These are phyloP conservation scores for Cliona cf. orientalis DNA, from an alignment of 37 sponge, comb jelly and placozoan genomes.

Conservation along the genomic window DNA sequence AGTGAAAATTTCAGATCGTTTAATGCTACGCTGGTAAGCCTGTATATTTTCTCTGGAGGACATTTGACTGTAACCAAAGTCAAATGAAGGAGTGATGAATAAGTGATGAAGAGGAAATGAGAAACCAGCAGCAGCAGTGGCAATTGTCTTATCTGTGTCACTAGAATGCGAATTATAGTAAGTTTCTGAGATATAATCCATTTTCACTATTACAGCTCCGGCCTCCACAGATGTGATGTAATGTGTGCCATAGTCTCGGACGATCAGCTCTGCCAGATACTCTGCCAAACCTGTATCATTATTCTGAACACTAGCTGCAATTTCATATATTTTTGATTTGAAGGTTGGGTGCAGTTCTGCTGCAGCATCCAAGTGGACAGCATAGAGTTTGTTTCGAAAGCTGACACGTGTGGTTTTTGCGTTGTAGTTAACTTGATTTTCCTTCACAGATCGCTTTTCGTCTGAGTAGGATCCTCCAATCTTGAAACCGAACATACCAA, in stretches of 20 bases:
- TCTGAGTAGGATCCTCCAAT: conserved; percentile 56
- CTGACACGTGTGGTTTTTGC: conserved; percentile 47
- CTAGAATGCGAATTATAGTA: too few species aligned
- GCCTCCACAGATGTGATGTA: conserved; percentile 45
- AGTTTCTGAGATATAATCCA: conserved; percentile 14
- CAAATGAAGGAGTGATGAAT: not conserved
- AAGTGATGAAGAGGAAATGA: conserved; percentile 17
- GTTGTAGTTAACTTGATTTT: conserved; percentile 21
- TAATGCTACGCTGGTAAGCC: not conserved
- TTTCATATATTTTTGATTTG: conserved; percentile 50
- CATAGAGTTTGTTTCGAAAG: conserved; percentile 47
- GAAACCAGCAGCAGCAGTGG: conserved; percentile 46
- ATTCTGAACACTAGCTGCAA: conserved; percentile 62
- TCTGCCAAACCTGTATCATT: conserved; percentile 47
- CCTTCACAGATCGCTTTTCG: conserved; percentile 36
- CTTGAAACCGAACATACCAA: too few species aligned
- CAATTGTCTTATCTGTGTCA: not conserved
- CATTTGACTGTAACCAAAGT: not conserved
- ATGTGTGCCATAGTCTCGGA: conserved; percentile 85
- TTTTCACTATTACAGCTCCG: conserved; percentile 58
- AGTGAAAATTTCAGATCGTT: conserved; percentile 44
- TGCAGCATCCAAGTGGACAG: conserved; percentile 39
- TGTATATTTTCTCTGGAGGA: not conserved
- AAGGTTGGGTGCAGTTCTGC: conserved; percentile 51
- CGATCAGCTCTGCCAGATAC: conserved; percentile 62